Percentiles rank a stretch among this genome's conserved stretches.
phyloP scores from a whole-genome alignment of 92 coral and sea anemone genomes.

The Phenganax stokvisi region DNA sequence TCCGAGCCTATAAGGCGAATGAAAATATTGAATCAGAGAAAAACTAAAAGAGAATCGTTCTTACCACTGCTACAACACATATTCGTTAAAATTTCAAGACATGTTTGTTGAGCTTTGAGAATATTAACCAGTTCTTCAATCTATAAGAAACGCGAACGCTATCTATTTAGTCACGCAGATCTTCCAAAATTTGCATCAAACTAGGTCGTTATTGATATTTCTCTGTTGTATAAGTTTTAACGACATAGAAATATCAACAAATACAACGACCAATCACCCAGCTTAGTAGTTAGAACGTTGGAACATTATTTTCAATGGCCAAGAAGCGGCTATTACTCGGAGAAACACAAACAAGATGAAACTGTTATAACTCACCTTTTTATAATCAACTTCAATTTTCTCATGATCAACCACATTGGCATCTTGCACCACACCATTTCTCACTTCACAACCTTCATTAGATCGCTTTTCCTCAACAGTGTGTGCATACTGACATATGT shows the following conservation, averaged over 20 bases:
- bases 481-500: conserved; percentile 6
- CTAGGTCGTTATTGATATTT: too few relatives aligned
- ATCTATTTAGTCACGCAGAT: too few relatives aligned
- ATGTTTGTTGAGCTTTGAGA: conserved; percentile 78
- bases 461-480: background rate
- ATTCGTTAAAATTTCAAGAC: conserved; percentile 90
- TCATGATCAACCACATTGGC: background rate
- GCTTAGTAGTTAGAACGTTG: too few relatives aligned
- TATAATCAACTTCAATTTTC: background rate
- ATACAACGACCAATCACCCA: too few relatives aligned
- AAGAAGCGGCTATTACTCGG: too few relatives aligned
- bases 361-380: background rate
- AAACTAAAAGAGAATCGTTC: background rate
- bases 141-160: conserved; percentile 30
- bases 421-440: conserved; percentile 13
- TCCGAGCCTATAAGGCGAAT: background rate
- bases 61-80: conserved; percentile 97
- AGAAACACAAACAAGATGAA: too few relatives aligned
- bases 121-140: conserved; percentile 64
- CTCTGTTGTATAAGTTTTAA: too few relatives aligned
- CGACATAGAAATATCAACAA: too few relatives aligned
- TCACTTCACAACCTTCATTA: background rate
- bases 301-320: too few relatives aligned
- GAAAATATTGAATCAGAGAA: background rate
- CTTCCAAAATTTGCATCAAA: too few relatives aligned